A percentile compares a stretch with the other conserved stretches of the same genome.
Conservation (phyloP, 2,888 invertebrate species). For the Hirtodrosophila trivittata region DNA sequence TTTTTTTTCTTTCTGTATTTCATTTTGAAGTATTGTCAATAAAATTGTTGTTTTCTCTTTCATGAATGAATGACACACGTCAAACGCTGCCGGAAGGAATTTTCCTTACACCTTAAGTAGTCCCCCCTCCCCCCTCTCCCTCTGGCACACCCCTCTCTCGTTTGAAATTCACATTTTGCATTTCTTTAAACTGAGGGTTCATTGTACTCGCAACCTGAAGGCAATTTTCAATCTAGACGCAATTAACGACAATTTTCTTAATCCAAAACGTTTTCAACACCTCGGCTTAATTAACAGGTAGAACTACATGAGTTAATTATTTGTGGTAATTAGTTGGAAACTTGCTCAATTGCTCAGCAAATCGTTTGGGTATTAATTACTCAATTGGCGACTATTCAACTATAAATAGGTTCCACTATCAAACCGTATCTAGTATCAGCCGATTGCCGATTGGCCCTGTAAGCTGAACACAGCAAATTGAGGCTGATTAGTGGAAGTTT, state of each 20-base stretch:
- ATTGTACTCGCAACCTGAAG: too few relatives aligned
- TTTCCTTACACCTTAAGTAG: conserved; percentile 32
- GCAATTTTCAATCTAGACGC: too few relatives aligned
- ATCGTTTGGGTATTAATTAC: conserved; percentile 62
- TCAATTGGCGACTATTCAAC: conserved; percentile 30
- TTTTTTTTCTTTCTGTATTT: not conserved
- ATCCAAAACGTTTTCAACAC: too few relatives aligned
- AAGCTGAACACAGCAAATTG: conserved; percentile 33
- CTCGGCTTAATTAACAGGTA: too few relatives aligned
- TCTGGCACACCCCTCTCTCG: too few relatives aligned
- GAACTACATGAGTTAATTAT: conserved; percentile 10
- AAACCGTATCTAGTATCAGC: conserved; percentile 10
- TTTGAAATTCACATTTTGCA: too few relatives aligned
- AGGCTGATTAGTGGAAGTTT: conserved; percentile 48
- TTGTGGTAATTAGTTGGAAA: conserved; percentile 23
- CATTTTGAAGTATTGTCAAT: conserved; percentile 23
- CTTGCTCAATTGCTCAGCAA: not conserved
- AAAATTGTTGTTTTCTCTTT: conserved; percentile 18
- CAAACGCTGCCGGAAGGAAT: conserved; percentile 62
- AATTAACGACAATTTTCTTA: too few relatives aligned
- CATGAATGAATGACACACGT: conserved; percentile 62
- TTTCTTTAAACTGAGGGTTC: conserved; percentile 14
- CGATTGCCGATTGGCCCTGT: conserved; percentile 2
- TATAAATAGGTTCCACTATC: conserved; percentile 43
- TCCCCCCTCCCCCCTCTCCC: too few relatives aligned